phyloP scores from a whole-genome alignment of 2,113 vertebrate species.

The Lonchura striata region DNA sequence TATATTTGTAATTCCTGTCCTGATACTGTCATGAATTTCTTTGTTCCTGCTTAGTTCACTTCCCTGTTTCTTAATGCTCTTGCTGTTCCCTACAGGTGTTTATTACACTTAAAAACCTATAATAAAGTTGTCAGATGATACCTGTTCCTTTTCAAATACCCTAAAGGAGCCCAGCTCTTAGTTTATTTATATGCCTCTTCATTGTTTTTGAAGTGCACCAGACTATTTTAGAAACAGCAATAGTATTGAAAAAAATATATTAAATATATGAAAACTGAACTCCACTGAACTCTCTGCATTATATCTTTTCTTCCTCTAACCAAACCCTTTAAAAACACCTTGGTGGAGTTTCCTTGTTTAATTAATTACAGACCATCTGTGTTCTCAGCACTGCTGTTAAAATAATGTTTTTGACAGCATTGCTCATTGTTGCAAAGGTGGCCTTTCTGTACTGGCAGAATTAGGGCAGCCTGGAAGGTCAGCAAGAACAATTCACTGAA shows the following conservation, averaged over 20 bases:
- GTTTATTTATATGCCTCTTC: neutral
- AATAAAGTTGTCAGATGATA: neutral
- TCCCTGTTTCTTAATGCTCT: neutral
- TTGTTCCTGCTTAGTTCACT: neutral
- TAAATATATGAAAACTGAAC: neutral
- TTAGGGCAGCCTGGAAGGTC: neutral
- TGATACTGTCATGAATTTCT: neutral
- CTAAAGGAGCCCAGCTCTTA: neutral
- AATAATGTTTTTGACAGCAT: neutral
- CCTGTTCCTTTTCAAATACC: neutral
- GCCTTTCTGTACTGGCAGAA: conserved; percentile 13
- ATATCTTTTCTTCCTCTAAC: neutral
- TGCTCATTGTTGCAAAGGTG: neutral
- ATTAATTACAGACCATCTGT: neutral
- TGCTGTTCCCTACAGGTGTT: neutral
- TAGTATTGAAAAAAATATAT: neutral
- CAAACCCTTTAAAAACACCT: conserved; percentile 4
- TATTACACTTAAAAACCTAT: neutral
- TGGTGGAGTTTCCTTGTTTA: conserved; percentile 40
- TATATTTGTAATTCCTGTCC: neutral
- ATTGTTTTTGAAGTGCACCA: neutral
- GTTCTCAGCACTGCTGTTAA: conserved; percentile 11
- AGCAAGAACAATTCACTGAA: neutral
- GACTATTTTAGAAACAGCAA: neutral
- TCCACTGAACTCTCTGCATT: neutral